Evolutionary conservation across 2,888 invertebrate species (phyloP), one percentile per base, ranked within the genome.

Genomic region (Megamerina dolium): DNA sequence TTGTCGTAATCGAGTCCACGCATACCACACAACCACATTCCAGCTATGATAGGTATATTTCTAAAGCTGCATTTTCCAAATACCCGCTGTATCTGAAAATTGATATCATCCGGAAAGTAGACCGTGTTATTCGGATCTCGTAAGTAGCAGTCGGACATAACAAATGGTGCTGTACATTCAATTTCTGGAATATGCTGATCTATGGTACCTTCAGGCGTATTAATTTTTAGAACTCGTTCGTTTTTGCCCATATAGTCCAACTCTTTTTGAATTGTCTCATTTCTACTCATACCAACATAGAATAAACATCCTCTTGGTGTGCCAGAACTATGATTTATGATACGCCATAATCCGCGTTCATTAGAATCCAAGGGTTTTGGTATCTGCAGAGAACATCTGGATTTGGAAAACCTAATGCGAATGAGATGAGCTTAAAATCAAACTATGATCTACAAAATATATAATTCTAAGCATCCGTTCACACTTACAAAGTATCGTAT

Each of bases 21-120:
- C 31, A 54, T 45, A 33, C 61, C 61, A 43, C 61, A 61, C 30
- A 43, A 49, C 60, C 60, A 61, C 36, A 46, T 53, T 12, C 61
- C 61, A 5, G 53, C 47, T 16, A 57, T 48, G 35, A 49, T 50
- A 10, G 54, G 54, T 47, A 57, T 43, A 44, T 55, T 51, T 37
- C 41, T 41, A 43, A 60, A 60, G 19, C 43, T 43, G 32, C 61
- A 61, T 43, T 57, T 47, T 14, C 61, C 61, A 37, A 53, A 54
- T 14, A 54, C 48, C 23, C 56, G 55, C 12, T 52, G 48, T 13
- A 54, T 51, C 29, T 52, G 48, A 46, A 60, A 58, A 27, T 41
- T 44, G 33, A 40, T 43, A 39, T 42, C 39, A 10, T 54, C 55
- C 21, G 58, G 57, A 41, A 59, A 58, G 40, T 57, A 49, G 10